Evolutionary conservation across 2,888 invertebrate genomes (phyloP).

Genomic region (Falcaria lacertinaria): DNA sequence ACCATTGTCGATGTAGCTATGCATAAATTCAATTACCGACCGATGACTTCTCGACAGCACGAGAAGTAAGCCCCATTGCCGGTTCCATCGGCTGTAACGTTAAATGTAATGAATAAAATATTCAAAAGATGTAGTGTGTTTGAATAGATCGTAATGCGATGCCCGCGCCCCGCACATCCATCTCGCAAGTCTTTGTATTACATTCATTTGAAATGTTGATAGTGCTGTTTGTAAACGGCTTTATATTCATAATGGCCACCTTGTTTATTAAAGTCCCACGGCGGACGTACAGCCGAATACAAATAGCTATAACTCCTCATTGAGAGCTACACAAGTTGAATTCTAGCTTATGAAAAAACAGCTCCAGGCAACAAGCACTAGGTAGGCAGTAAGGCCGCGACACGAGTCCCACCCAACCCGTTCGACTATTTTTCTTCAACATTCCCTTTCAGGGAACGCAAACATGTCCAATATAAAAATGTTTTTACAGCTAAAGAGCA

Average conservation of each 20-base stretch:
- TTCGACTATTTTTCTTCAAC: constrained; percentile 13
- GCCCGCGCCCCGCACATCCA: constrained; percentile 33
- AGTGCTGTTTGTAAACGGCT: not conserved
- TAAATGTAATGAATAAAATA: constrained; percentile 50
- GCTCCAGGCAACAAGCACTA: too few species aligned
- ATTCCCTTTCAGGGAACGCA: constrained; percentile 18
- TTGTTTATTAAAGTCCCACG: not conserved
- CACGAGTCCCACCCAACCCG: not conserved
- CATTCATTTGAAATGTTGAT: constrained; percentile 14
- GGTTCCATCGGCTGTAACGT: constrained; percentile 29
- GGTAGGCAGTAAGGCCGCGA: too few species aligned
- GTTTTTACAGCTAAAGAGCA: not conserved
- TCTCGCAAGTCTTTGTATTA: constrained; percentile 48
- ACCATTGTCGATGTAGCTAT: constrained; percentile 19
- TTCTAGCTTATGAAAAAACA: too few species aligned
- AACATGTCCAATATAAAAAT: constrained; percentile 19
- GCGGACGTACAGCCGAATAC: not conserved
- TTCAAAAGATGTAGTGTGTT: constrained; percentile 41
- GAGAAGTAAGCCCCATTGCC: constrained; percentile 19
- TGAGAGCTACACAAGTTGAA: too few species aligned
- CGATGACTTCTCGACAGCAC: constrained; percentile 30
- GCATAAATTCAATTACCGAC: constrained; percentile 37
- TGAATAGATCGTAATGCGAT: constrained; percentile 60
- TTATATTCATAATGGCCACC: not conserved
- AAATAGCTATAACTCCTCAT: not conserved